Conservation (phyloP, 2,888 invertebrate species). For the Caenorhabditis sp. region DNA sequence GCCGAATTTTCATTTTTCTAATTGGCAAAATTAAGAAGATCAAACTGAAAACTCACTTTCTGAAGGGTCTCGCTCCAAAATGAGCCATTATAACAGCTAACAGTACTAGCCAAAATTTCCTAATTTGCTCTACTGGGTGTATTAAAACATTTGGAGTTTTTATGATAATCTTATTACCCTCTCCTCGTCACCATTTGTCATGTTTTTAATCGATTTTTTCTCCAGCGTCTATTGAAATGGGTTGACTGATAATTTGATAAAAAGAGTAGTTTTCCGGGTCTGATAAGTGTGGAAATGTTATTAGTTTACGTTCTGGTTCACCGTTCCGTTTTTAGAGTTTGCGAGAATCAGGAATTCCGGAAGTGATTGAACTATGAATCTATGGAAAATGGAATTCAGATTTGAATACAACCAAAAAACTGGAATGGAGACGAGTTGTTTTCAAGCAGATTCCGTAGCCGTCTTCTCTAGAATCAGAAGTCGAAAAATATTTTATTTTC, state of each 20-base stretch:
- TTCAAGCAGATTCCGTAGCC: neutral
- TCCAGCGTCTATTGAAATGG: constrained; percentile 3
- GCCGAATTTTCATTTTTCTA: neutral
- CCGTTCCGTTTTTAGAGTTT: constrained; percentile 18
- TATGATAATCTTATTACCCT: constrained; percentile 51
- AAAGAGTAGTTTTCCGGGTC: constrained; percentile 25
- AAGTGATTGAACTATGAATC: neutral
- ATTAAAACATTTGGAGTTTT: constrained; percentile 18
- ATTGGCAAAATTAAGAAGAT: neutral
- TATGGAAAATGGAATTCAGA: neutral
- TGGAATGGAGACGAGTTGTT: constrained; percentile 1
- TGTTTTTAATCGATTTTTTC: constrained; percentile 41
- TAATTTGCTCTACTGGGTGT: neutral
- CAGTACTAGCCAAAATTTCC: neutral
- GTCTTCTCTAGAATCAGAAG: constrained; percentile 10
- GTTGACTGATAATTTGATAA: constrained; percentile 48
- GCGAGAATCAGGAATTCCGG: too few relatives aligned
- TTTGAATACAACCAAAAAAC: neutral
- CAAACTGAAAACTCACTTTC: constrained; percentile 45
- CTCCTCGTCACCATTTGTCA: constrained; percentile 28
- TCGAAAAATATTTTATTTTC: too few relatives aligned
- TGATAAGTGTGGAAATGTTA: constrained; percentile 34
- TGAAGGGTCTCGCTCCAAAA: constrained; percentile 53
- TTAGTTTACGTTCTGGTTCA: constrained; percentile 16
- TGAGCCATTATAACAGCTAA: constrained; percentile 46